phyloP scores from a whole-genome alignment of 1,140 invertebrate species.

The Philotrypesis tridentata region DNA sequence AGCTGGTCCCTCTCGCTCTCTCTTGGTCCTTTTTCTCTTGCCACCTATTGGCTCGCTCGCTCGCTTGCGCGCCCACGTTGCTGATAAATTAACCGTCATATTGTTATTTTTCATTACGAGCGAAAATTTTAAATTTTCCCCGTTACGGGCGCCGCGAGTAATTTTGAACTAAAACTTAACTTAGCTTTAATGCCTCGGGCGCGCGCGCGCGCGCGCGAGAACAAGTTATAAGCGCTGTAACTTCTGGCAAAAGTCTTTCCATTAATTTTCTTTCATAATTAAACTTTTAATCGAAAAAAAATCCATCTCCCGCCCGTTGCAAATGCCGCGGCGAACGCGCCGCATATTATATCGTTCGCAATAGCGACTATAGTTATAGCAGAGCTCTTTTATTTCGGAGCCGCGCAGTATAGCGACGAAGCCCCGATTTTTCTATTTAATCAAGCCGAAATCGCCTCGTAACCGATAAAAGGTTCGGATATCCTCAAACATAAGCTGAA shows the following conservation, averaged over 20 bases:
- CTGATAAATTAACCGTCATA: conserved; percentile 44
- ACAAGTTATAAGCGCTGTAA: not conserved
- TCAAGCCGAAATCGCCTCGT: not conserved
- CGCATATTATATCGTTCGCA: too few species aligned
- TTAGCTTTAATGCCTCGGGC: not conserved
- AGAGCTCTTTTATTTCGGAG: too few species aligned
- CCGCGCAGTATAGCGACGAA: too few species aligned
- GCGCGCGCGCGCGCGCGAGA: not conserved
- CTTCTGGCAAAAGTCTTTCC: not conserved
- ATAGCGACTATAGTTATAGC: too few species aligned
- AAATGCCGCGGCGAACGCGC: too few species aligned
- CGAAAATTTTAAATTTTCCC: not conserved
- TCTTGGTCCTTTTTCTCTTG: conserved; percentile 30
- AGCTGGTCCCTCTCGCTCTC: not conserved
- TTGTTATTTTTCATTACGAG: conserved; percentile 39
- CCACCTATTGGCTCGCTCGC: conserved; percentile 52
- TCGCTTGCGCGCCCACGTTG: not conserved
- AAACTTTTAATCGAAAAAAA: not conserved
- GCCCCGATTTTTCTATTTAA: not conserved
- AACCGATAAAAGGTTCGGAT: not conserved
- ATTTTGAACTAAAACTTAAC: conserved; percentile 6
- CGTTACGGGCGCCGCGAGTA: not conserved
- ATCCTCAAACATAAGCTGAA: not conserved
- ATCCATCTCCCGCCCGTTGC: too few species aligned
- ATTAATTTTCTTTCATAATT: not conserved